Evolutionary conservation across 2,888 invertebrate species (phyloP), one percentile per base, ranked within the genome.

Genomic region (Trachelus troglodyta): DNA sequence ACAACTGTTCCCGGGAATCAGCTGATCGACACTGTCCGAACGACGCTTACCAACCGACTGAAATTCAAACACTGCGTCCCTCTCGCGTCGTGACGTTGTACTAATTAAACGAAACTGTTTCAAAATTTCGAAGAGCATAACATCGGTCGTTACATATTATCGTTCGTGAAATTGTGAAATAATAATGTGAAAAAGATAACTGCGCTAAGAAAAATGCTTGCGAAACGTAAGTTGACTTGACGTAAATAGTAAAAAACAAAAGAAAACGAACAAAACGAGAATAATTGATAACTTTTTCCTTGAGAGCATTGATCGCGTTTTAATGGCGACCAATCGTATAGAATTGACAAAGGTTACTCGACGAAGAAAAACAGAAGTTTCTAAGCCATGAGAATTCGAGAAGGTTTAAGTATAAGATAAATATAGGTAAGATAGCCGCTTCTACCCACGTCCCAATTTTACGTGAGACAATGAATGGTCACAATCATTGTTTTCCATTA

Each of bases 361-460:
- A 56, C 56, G 56, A 23, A 56, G 23, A 56, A 56, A 56, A 56
- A 9, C 56, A 0, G 6, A 56, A 56, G 23, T 56, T 56, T 56
- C 56, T 56, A 56, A 56, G 23, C 56, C 56, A 56, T 56, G 56
- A 56, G 56, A 56, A 56, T 23, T 56, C 56, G 56, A 56, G 56
- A 56, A 56, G 56, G 56, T 23, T 56, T 56, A 56, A 56, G 0
- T 23, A 23, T 56, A 56, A 56, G 56, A 56, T 56, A 56, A 23
- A 56, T 56, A 56, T 56, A 56, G 15, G 2, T 56, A 56, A 56
- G 56, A 56, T 6, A 56, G 23, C 56, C 9, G 56, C 56, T 56
- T 23, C 56, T 90, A 88, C 90, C 89, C 91, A 90, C 90, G 91
- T 91, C 87, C 91, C 81, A 88, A 86, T 89, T 89, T 84, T 82